Evolutionary conservation across 2,113 vertebrate genomes (phyloP).

Genomic region (Eolophus roseicapilla): DNA sequence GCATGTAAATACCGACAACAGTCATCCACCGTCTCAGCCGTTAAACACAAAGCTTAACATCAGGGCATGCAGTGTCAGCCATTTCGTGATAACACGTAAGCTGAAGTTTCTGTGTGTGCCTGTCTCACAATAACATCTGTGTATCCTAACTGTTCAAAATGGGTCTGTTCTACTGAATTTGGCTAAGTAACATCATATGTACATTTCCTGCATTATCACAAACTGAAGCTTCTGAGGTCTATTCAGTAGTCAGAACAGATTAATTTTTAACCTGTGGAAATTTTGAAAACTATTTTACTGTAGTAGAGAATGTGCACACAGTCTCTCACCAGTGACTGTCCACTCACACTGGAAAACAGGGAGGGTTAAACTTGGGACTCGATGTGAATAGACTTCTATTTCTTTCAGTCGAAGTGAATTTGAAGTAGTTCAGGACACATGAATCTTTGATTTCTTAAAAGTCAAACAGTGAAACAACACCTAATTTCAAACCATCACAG

Average conservation of each 20-base stretch:
- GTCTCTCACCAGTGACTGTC: background rate
- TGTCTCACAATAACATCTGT: background rate
- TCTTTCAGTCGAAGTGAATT: background rate
- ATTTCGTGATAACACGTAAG: background rate
- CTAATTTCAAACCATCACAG: background rate
- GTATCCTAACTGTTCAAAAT: background rate
- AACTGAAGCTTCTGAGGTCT: background rate
- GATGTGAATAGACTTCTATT: background rate
- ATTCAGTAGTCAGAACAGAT: background rate
- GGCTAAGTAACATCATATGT: background rate
- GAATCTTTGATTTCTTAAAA: background rate
- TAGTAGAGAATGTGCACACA: background rate
- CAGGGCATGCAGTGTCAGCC: slow-evolving; percentile 5
- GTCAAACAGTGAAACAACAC: background rate
- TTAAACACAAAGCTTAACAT: background rate
- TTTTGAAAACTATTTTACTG: background rate
- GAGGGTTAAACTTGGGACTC: background rate
- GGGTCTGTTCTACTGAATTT: background rate
- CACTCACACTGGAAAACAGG: background rate
- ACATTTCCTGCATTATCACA: background rate
- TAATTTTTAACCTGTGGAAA: background rate
- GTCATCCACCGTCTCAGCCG: background rate
- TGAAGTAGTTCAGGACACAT: background rate
- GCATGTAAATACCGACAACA: background rate
- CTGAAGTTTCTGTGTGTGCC: background rate